Percentiles rank a stretch among this genome's conserved stretches.
Conservation (phyloP, 2,113 vertebrate species). For the Tachuris rubrigastra region DNA sequence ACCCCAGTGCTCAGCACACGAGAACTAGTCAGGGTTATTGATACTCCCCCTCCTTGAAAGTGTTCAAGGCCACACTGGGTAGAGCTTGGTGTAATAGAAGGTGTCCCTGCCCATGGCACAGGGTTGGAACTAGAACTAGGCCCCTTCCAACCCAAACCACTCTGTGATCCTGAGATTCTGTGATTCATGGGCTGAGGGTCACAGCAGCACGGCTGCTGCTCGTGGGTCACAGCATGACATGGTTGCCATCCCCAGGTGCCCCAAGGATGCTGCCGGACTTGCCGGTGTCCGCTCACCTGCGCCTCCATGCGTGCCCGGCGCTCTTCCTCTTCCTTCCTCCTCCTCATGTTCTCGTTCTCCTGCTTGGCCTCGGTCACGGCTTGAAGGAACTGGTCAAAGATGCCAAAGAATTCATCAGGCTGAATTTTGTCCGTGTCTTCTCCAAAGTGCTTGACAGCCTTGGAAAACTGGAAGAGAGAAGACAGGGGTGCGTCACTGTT, state of each 20-base stretch:
- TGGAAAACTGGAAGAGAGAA: conserved; percentile 80
- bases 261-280: rapidly evolving
- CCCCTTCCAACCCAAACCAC: background rate
- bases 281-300: conserved; percentile 74
- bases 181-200: background rate
- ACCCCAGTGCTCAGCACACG: rapidly evolving
- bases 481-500: background rate
- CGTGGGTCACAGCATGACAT: rapidly evolving
- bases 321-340: conserved; percentile 94
- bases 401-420: conserved; percentile 98
- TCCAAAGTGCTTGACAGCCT: conserved; percentile 92
- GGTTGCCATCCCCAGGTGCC: background rate
- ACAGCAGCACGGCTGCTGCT: background rate
- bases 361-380: conserved; percentile 91
- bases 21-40: background rate
- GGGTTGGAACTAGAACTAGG: background rate
- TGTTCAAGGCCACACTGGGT: background rate
- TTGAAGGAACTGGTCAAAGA: conserved; percentile 98
- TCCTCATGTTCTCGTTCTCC: conserved; percentile 97
- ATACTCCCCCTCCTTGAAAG: background rate
- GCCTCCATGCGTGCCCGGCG: conserved; percentile 94
- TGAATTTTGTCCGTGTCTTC: conserved; percentile 93
- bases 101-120: background rate
- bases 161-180: background rate
- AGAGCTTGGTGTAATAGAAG: background rate